A percentile compares a stretch with the other conserved stretches of the same genome.
Conservation (phyloP, 2,113 vertebrate genomes). For the Perca flavescens region DNA sequence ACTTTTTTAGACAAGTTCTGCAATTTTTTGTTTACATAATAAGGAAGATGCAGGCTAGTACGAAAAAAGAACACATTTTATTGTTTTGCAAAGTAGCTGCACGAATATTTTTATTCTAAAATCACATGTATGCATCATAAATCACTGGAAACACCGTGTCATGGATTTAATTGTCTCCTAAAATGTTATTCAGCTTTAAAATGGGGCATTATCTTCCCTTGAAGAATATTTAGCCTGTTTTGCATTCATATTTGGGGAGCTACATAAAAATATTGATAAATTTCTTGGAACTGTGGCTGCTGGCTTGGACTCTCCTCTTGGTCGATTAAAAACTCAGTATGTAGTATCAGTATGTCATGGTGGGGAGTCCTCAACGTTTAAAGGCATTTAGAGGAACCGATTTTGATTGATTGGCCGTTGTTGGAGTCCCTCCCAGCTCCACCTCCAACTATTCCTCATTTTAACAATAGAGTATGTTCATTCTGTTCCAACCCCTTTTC, state of each 20-base stretch:
- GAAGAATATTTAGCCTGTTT: neutral
- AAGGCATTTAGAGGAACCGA: conserved; percentile 8
- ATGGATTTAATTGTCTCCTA: neutral
- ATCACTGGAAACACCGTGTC: neutral
- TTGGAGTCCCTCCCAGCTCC: conserved; percentile 11
- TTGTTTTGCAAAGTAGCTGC: neutral
- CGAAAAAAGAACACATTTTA: neutral
- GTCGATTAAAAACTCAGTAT: neutral
- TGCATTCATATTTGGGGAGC: neutral
- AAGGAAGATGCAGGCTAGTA: neutral
- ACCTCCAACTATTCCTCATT: neutral
- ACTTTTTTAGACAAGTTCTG: neutral
- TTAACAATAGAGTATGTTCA: neutral
- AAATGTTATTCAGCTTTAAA: neutral
- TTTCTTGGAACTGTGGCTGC: neutral
- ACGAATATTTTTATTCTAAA: neutral
- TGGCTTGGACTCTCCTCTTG: neutral
- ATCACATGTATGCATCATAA: neutral
- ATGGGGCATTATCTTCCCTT: neutral
- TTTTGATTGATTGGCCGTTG: conserved; percentile 13
- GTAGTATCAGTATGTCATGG: neutral
- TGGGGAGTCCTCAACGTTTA: conserved; percentile 7
- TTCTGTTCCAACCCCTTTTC: neutral
- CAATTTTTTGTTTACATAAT: neutral
- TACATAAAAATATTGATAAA: neutral